Conservation (phyloP, 2,888 invertebrate species). For the Trachelus tabidus region DNA sequence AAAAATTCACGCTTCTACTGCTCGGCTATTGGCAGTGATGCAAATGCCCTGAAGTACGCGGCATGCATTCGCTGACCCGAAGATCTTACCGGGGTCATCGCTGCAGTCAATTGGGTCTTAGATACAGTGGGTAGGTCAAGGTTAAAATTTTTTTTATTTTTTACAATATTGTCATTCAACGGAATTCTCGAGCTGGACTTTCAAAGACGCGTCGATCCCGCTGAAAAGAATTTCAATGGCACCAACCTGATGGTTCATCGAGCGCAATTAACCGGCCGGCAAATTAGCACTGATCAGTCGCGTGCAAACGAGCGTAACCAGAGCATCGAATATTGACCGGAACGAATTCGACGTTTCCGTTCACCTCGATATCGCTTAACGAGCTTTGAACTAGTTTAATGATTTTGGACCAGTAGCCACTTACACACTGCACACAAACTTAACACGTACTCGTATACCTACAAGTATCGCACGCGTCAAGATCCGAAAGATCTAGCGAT, state of each 20-base stretch:
- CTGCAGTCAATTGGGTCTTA: not conserved
- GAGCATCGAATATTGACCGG: conserved; percentile 10
- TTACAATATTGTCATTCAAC: not conserved
- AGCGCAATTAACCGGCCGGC: conserved; percentile 32
- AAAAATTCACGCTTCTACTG: not conserved
- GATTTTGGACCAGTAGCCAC: not conserved
- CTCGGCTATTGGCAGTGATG: not conserved
- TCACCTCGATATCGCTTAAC: not conserved
- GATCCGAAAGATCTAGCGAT: not conserved
- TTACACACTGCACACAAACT: not conserved
- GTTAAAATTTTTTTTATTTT: not conserved
- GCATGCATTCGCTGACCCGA: not conserved
- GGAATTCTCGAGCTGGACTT: not conserved
- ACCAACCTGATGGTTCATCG: conserved; percentile 42
- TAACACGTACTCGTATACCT: not conserved
- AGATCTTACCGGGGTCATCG: not conserved
- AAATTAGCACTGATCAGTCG: conserved; percentile 22
- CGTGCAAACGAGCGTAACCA: conserved; percentile 16
- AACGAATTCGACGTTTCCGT: not conserved
- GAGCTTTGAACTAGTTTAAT: not conserved
- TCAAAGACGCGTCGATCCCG: not conserved
- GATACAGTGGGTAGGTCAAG: not conserved
- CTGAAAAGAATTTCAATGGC: conserved; percentile 31
- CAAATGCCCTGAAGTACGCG: not conserved
- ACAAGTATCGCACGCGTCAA: not conserved